These are phyloP conservation scores for Napeogenes sylphis DNA, from an alignment of 2,888 invertebrate genomes.

Conservation along the genomic window DNA sequence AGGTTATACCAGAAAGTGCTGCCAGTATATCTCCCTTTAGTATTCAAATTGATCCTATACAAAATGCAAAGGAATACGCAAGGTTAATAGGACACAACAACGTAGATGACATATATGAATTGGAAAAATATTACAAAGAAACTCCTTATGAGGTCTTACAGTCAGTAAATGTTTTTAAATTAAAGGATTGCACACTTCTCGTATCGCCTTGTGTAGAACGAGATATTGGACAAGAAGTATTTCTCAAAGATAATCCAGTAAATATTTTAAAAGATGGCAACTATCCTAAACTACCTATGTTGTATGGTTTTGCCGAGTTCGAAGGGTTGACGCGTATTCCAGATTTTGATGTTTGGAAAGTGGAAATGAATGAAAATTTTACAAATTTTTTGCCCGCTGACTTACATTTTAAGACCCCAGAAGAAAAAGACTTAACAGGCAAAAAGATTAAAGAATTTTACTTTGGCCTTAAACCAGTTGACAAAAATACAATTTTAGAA, in stretches of 20 bases:
- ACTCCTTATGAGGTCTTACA: conserved; percentile 38
- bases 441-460: conserved; percentile 40
- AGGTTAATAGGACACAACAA: conserved; percentile 39
- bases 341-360: conserved; percentile 40
- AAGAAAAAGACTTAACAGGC: conserved; percentile 41
- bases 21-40: conserved; percentile 38
- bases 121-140: conserved; percentile 51
- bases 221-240: conserved; percentile 38
- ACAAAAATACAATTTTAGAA: conserved; percentile 30
- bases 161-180: conserved; percentile 26
- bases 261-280: conserved; percentile 43
- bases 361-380: conserved; percentile 49
- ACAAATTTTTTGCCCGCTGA: conserved; percentile 50
- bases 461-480: conserved; percentile 40
- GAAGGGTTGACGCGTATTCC: conserved; percentile 38
- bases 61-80: conserved; percentile 48
- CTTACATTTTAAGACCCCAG: conserved; percentile 41
- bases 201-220: conserved; percentile 44
- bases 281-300: conserved; percentile 43
- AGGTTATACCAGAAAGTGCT: conserved; percentile 52
- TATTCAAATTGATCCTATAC: conserved; percentile 47
- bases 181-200: conserved; percentile 32
- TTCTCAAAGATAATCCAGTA: conserved; percentile 44
- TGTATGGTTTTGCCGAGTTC: conserved; percentile 48
- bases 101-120: conserved; percentile 40